Conservation (phyloP, 2,888 invertebrate genomes). For the Drosophila paranaensis region DNA sequence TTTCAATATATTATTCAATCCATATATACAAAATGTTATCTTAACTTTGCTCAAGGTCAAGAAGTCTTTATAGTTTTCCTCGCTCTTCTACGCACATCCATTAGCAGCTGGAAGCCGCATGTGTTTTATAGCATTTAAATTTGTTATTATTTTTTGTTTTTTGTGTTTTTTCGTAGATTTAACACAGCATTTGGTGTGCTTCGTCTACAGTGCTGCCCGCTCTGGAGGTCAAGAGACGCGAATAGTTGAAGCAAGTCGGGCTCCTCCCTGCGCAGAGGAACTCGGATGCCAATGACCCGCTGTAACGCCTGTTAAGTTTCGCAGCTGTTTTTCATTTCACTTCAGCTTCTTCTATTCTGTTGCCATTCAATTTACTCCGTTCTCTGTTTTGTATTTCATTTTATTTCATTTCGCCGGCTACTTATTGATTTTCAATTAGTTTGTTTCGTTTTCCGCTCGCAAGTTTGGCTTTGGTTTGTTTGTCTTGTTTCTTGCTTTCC, state of each 20-base stretch:
- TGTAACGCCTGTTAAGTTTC: neutral
- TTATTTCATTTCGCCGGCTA: conserved; percentile 31
- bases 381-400: conserved; percentile 15
- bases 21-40: neutral
- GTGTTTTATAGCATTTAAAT: conserved; percentile 7
- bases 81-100: neutral
- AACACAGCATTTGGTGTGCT: conserved; percentile 1
- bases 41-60: conserved; percentile 21
- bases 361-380: conserved; percentile 51
- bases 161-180: conserved; percentile 5
- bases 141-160: neutral
- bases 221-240: conserved; percentile 23
- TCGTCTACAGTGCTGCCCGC: neutral
- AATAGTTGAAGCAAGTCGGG: conserved; percentile 2
- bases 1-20: too few species aligned
- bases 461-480: conserved; percentile 48
- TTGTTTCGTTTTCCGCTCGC: conserved; percentile 50
- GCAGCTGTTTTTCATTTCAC: conserved; percentile 32
- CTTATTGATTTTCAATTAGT: conserved; percentile 80
- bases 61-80: conserved; percentile 4
- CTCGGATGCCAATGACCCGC: conserved; percentile 44
- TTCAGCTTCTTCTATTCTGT: neutral
- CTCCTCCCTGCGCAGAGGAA: neutral
- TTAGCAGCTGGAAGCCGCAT: conserved; percentile 23
- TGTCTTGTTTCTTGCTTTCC: conserved; percentile 30